A percentile compares a stretch with the other conserved stretches of the same genome.
Evolutionary conservation across 2,797 vertebrate genomes (phyloP).

Genomic region (Aphelocoma californica): DNA sequence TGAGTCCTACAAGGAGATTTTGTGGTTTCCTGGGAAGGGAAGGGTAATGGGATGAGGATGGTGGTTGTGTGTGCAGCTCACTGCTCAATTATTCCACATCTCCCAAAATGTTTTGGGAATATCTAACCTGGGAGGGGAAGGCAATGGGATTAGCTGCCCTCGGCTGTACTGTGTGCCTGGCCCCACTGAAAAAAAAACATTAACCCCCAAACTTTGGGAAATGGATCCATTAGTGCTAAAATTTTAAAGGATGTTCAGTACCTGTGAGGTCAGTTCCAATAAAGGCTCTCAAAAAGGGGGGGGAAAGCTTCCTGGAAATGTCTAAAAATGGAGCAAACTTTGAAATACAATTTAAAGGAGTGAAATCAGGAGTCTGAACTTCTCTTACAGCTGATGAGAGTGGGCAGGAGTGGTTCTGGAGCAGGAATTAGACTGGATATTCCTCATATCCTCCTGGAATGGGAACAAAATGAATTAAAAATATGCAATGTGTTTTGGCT

Average conservation of each 20-base stretch:
- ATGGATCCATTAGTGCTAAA: neutral
- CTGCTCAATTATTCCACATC: neutral
- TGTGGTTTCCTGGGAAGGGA: neutral
- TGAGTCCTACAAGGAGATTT: too few relatives aligned
- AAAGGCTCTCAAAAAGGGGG: neutral
- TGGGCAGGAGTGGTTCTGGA: too few relatives aligned
- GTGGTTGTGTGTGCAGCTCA: neutral
- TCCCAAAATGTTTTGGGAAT: neutral
- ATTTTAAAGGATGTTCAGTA: neutral
- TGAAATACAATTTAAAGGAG: too few relatives aligned
- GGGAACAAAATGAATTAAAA: too few relatives aligned
- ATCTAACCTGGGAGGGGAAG: neutral
- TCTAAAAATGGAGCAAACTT: neutral
- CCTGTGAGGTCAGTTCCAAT: neutral
- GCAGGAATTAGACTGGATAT: too few relatives aligned
- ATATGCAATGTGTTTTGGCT: too few relatives aligned
- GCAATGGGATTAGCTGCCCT: slow-evolving; percentile 3
- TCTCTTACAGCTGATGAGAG: too few relatives aligned
- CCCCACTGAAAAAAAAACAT: neutral
- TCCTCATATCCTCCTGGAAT: too few relatives aligned
- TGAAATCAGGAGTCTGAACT: too few relatives aligned
- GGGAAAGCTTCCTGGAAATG: neutral
- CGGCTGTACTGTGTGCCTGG: neutral
- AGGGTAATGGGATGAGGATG: fast-evolving
- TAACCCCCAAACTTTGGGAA: neutral